These are phyloP conservation scores for Nothobranchius kuhntae DNA, from an alignment of 2,113 vertebrate genomes.

Conservation along the genomic window DNA sequence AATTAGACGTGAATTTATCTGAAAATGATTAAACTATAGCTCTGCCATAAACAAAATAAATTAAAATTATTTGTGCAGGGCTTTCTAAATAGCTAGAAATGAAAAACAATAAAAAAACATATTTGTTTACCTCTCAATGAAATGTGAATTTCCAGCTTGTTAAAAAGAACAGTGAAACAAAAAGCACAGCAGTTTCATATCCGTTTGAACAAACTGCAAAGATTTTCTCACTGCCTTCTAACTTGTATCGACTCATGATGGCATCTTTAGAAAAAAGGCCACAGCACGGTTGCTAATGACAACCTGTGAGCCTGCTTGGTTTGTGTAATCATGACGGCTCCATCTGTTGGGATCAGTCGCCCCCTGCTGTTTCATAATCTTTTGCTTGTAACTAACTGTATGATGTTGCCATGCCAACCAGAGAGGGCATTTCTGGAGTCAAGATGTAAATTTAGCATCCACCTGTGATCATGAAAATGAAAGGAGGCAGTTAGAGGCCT, in stretches of 20 bases:
- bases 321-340: constrained; percentile 18
- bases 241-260: constrained; percentile 48
- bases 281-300: constrained; percentile 71
- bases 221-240: constrained; percentile 14
- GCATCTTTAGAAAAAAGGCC: constrained; percentile 64
- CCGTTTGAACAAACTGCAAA: constrained; percentile 30
- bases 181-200: constrained; percentile 8
- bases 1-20: constrained; percentile 19
- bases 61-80: no score
- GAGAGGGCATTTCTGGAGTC: constrained; percentile 37
- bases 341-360: constrained; percentile 68
- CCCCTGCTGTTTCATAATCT: constrained; percentile 70
- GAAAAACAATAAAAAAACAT: not conserved
- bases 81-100: no score
- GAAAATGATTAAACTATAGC: not conserved
- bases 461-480: constrained; percentile 38
- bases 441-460: constrained; percentile 48
- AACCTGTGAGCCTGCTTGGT: constrained; percentile 54
- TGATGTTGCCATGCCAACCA: constrained; percentile 60
- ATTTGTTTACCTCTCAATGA: no score
- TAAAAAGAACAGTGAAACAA: constrained; percentile 11
- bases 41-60: not conserved
- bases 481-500: constrained; percentile 2
- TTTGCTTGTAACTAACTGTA: constrained; percentile 16
- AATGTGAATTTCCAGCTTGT: constrained; percentile 3